Percentiles rank a stretch among this genome's conserved stretches.
Evolutionary conservation across 2,113 vertebrate genomes (phyloP).

Genomic region (Bos javanicus): DNA sequence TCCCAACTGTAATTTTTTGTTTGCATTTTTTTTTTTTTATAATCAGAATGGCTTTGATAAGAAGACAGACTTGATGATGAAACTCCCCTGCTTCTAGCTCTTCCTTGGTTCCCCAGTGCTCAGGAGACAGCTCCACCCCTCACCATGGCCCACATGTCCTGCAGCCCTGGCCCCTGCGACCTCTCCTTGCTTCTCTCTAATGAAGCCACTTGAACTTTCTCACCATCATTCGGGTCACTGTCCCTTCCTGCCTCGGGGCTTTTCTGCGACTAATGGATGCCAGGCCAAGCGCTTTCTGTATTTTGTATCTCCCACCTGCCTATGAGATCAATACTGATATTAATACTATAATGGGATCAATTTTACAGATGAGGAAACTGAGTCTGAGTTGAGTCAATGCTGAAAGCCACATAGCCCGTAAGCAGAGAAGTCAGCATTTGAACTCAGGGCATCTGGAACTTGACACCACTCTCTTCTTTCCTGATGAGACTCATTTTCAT

Average conservation of each 20-base stretch:
- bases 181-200: background rate
- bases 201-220: background rate
- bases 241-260: background rate
- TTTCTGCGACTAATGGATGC: background rate
- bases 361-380: background rate
- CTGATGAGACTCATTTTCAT: background rate
- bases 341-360: background rate
- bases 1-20: background rate
- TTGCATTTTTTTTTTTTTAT: background rate
- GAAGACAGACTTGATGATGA: background rate
- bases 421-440: background rate
- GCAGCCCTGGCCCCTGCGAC: background rate
- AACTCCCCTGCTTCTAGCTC: background rate
- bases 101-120: background rate
- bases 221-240: background rate
- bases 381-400: background rate
- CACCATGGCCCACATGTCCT: fast-evolving
- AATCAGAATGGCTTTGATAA: background rate
- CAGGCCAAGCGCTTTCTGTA: background rate
- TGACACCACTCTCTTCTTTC: background rate
- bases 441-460: background rate
- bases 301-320: background rate
- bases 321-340: background rate
- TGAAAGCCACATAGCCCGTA: background rate
- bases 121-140: background rate